Conservation (phyloP, 2,888 invertebrate species). For the Drosophila siamana region DNA sequence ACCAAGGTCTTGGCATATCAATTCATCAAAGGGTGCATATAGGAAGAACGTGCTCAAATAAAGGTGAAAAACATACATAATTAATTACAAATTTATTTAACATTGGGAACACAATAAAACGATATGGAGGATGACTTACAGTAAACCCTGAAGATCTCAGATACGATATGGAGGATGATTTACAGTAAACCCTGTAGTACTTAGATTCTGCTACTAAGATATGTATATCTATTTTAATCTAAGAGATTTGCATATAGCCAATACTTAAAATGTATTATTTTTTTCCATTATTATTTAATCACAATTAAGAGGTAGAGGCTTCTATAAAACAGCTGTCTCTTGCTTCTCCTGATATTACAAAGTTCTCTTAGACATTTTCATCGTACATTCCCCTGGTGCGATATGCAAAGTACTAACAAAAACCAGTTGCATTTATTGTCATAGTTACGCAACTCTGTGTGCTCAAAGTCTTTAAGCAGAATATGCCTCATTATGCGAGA, state of each 20-base stretch:
- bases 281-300: background rate
- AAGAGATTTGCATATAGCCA: no score
- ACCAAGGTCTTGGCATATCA: background rate
- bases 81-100: background rate
- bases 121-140: background rate
- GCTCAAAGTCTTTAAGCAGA: constrained; percentile 30
- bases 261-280: background rate
- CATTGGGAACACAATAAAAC: background rate
- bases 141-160: no score
- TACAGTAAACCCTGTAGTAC: background rate
- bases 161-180: background rate
- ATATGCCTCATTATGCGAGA: constrained; percentile 38
- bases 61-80: background rate
- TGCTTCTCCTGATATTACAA: background rate
- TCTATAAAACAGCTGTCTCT: no score
- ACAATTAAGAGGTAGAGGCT: no score
- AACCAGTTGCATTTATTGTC: constrained; percentile 67
- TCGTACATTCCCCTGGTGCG: background rate
- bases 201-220: no score
- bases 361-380: background rate
- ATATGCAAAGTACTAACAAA: constrained; percentile 29
- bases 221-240: no score
- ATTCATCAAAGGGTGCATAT: constrained; percentile 7
- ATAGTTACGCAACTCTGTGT: constrained; percentile 53
- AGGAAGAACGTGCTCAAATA: background rate